Conservation (phyloP, 2,888 invertebrate genomes). For the Nebria brevicollis region DNA sequence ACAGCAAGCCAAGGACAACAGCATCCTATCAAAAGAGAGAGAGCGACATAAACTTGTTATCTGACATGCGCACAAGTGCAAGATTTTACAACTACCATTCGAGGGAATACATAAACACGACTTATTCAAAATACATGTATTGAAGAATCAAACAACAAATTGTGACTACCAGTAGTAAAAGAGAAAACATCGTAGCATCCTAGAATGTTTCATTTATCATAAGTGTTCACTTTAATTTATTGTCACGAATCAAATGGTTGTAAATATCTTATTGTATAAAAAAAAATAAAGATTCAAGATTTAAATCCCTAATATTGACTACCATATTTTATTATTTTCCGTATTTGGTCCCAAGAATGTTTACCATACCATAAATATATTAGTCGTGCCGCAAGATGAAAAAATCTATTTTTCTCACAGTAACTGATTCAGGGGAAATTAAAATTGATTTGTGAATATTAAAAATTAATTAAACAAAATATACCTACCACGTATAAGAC, state of each 20-base stretch:
- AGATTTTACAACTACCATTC: slow-evolving; percentile 79
- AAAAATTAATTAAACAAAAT: too few relatives aligned
- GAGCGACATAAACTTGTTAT: slow-evolving; percentile 64
- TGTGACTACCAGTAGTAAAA: slow-evolving; percentile 34
- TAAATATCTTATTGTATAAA: slow-evolving; percentile 7
- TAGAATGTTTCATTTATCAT: slow-evolving; percentile 38
- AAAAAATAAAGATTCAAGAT: slow-evolving; percentile 11
- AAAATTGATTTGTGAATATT: too few relatives aligned
- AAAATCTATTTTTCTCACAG: too few relatives aligned
- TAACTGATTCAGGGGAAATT: too few relatives aligned
- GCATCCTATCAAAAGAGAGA: slow-evolving; percentile 54
- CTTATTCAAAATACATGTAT: slow-evolving; percentile 63
- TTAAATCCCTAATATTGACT: not conserved
- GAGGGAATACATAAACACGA: slow-evolving; percentile 78
- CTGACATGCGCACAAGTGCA: slow-evolving; percentile 73
- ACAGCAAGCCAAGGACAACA: slow-evolving; percentile 59
- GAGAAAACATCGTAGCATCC: slow-evolving; percentile 29
- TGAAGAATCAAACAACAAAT: slow-evolving; percentile 13
- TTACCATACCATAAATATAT: too few relatives aligned
- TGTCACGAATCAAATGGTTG: slow-evolving; percentile 11
- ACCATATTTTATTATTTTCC: too few relatives aligned
- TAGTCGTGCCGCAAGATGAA: too few relatives aligned
- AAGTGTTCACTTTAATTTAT: slow-evolving; percentile 8
- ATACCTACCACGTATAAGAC: too few relatives aligned
- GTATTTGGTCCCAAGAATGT: too few relatives aligned